Conservation (phyloP, 2,113 vertebrate genomes). For the Gallinago undulata region DNA sequence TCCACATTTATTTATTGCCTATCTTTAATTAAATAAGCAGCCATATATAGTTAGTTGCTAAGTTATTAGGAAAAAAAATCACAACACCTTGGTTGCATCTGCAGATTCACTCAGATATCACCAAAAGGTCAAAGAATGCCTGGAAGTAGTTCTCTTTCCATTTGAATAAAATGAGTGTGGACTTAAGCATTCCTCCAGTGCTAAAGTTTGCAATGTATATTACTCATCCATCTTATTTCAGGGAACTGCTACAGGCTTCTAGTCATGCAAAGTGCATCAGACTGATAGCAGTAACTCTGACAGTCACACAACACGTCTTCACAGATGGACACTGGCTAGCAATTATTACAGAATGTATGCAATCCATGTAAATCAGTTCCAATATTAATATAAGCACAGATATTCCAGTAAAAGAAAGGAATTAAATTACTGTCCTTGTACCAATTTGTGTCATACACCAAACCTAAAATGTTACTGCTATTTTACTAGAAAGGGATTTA, state of each 20-base stretch:
- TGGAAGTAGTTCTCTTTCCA: slow-evolving; percentile 28
- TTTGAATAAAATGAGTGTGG: slow-evolving; percentile 30
- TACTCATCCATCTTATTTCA: slow-evolving; percentile 27
- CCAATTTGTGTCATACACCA: neutral
- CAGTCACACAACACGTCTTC: neutral
- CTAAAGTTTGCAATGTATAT: slow-evolving; percentile 2
- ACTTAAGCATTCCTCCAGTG: slow-evolving; percentile 8
- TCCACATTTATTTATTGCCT: neutral
- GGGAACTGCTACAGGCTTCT: neutral
- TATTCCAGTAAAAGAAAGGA: neutral
- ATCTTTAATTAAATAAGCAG: neutral
- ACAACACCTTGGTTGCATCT: neutral
- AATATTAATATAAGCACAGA: neutral
- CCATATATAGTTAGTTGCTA: neutral
- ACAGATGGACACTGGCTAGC: neutral
- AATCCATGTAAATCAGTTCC: neutral
- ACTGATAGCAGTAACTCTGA: neutral
- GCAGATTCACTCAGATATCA: neutral
- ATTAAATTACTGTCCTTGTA: neutral
- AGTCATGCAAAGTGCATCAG: slow-evolving; percentile 13
- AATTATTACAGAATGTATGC: neutral
- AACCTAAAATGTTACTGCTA: neutral
- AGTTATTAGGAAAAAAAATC: neutral
- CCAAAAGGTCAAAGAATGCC: slow-evolving; percentile 11
- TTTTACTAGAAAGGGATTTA: neutral